phyloP scores from a whole-genome alignment of 2,113 vertebrate genomes.

The Corydoras sp. region DNA sequence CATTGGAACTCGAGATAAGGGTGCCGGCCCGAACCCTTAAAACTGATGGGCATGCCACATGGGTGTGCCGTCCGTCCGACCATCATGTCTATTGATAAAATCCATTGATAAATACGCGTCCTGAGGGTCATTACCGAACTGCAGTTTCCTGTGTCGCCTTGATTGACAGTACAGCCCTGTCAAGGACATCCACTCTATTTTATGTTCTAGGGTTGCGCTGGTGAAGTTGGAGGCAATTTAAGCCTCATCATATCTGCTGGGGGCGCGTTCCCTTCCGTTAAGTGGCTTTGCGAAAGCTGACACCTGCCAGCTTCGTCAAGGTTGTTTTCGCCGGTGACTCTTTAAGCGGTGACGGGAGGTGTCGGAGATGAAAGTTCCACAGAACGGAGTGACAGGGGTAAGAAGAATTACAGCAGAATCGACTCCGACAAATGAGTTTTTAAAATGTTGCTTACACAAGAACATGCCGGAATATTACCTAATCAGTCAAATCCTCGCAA shows the following conservation, averaged over 20 bases:
- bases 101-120: neutral
- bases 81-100: neutral
- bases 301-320: constrained; percentile 65
- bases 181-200: constrained; percentile 49
- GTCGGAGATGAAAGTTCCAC: constrained; percentile 66
- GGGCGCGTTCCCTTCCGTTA: constrained; percentile 59
- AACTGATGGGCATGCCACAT: too few relatives aligned
- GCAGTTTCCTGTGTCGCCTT: constrained; percentile 42
- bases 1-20: too few relatives aligned
- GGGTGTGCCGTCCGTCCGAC: neutral
- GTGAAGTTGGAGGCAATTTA: constrained; percentile 63
- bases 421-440: constrained; percentile 60
- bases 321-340: constrained; percentile 60
- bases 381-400: constrained; percentile 50
- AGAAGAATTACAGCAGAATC: constrained; percentile 64
- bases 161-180: constrained; percentile 59
- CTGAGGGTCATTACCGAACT: constrained; percentile 15
- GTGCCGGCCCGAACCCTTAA: too few relatives aligned
- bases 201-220: constrained; percentile 53
- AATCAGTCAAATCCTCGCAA: constrained; percentile 75
- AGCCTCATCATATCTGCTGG: constrained; percentile 58
- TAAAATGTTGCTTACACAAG: constrained; percentile 71
- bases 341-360: constrained; percentile 61
- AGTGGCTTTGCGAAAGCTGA: constrained; percentile 74
- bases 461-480: constrained; percentile 70